These are phyloP conservation scores for Calameuta pallipes DNA, from an alignment of 2,888 invertebrate genomes.

Conservation along the genomic window DNA sequence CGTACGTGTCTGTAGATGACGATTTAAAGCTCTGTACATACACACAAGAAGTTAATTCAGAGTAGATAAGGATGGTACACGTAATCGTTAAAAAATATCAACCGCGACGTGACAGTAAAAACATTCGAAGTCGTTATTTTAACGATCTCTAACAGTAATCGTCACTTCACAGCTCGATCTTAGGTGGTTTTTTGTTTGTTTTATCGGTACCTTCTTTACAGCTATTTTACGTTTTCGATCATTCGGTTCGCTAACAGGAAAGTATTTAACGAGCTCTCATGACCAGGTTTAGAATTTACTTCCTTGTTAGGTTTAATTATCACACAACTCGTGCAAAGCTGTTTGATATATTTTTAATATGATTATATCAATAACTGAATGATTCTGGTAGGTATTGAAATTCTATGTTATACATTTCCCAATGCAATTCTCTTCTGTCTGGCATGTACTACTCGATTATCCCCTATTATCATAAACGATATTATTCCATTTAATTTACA, in stretches of 20 bases:
- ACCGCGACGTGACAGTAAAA: not conserved
- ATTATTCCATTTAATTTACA: slow-evolving; percentile 44
- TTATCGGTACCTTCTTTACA: slow-evolving; percentile 5
- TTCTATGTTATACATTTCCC: not conserved
- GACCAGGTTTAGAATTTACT: not conserved
- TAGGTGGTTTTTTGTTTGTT: not conserved
- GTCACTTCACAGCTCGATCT: not conserved
- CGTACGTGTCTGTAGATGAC: not conserved
- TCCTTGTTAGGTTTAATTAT: not conserved
- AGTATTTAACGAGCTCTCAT: not conserved
- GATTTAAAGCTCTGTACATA: not conserved
- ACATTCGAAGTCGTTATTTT: not conserved
- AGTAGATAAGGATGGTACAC: not conserved
- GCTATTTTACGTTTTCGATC: not conserved
- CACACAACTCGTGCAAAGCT: too few species aligned
- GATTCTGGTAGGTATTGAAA: not conserved
- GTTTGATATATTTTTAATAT: not conserved
- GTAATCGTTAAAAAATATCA: not conserved
- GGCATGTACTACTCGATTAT: slow-evolving; percentile 38
- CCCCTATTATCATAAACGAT: slow-evolving; percentile 45
- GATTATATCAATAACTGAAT: not conserved
- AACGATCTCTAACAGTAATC: not conserved
- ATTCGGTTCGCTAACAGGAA: not conserved
- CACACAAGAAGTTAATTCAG: not conserved
- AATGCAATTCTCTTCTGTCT: not conserved